phyloP scores from a whole-genome alignment of 2,797 vertebrate genomes.

The Geotria australis region DNA sequence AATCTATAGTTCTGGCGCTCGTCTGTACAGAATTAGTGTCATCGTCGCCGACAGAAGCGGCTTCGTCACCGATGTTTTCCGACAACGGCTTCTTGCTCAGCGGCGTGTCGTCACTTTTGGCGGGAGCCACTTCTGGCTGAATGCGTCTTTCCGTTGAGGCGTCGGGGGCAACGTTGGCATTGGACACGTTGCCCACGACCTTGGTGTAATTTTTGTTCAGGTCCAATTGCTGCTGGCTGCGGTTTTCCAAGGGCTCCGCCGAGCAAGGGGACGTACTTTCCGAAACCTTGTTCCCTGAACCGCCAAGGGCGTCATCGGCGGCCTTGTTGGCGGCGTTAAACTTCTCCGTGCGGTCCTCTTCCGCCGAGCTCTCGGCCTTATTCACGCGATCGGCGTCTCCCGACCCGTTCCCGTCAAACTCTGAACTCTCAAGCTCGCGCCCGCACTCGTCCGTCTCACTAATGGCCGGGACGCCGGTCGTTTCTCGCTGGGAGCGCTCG shows the following conservation, averaged over 20 bases:
- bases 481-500: too few species aligned
- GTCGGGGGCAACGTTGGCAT: not conserved
- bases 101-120: too few species aligned
- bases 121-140: too few species aligned
- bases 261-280: too few species aligned
- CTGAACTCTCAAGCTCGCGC: too few species aligned
- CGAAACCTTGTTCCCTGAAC: too few species aligned
- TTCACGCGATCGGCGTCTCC: not conserved
- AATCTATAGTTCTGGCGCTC: too few species aligned
- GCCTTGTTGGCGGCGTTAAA: not conserved
- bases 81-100: not conserved
- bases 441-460: too few species aligned
- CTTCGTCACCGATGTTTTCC: not conserved
- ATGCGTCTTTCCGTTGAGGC: too few species aligned
- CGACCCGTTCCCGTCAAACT: not conserved
- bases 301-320: not conserved
- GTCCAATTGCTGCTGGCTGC: too few species aligned
- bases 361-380: not conserved
- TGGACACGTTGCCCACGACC: not conserved
- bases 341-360: not conserved
- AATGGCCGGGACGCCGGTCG: not conserved
- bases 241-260: too few species aligned
- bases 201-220: not conserved
- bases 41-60: not conserved
- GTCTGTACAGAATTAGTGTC: too few species aligned